A percentile compares a stretch with the other conserved stretches of the same genome.
These are phyloP conservation scores for Palloptera scutellata DNA, from an alignment of 2,888 invertebrate genomes.

Conservation along the genomic window DNA sequence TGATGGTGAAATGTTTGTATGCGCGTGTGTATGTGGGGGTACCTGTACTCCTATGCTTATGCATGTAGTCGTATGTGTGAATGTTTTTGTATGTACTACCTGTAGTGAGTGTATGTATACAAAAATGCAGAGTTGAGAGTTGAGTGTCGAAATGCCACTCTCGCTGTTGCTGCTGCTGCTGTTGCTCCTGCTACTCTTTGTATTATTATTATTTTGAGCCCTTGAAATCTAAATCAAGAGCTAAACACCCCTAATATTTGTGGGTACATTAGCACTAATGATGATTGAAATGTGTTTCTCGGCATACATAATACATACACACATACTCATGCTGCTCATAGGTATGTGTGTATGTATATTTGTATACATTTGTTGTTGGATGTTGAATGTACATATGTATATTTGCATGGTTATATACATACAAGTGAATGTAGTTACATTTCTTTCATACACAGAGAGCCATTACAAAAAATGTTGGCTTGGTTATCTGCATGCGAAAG, in stretches of 20 bases:
- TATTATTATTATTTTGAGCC: slow-evolving; percentile 31
- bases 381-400: neutral
- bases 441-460: too few relatives aligned
- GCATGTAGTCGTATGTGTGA: neutral
- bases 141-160: slow-evolving; percentile 20
- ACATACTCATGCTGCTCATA: neutral
- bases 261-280: slow-evolving; percentile 66
- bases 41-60: neutral
- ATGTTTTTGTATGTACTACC: slow-evolving; percentile 10
- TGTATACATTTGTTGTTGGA: too few relatives aligned
- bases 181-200: neutral
- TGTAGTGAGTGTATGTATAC: neutral
- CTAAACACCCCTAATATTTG: slow-evolving; percentile 62
- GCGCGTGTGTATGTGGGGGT: neutral
- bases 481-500: too few relatives aligned
- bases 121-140: neutral
- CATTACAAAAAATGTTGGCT: too few relatives aligned
- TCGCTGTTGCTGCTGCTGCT: slow-evolving; percentile 10
- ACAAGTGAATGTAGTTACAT: slow-evolving; percentile 7
- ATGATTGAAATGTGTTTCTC: slow-evolving; percentile 64
- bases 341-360: neutral
- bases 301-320: too few relatives aligned
- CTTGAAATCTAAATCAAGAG: slow-evolving; percentile 49
- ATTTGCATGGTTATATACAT: neutral
- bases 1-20: neutral